Evolutionary conservation across 1,140 invertebrate genomes (phyloP).

Genomic region (Bombus sylvicola): DNA sequence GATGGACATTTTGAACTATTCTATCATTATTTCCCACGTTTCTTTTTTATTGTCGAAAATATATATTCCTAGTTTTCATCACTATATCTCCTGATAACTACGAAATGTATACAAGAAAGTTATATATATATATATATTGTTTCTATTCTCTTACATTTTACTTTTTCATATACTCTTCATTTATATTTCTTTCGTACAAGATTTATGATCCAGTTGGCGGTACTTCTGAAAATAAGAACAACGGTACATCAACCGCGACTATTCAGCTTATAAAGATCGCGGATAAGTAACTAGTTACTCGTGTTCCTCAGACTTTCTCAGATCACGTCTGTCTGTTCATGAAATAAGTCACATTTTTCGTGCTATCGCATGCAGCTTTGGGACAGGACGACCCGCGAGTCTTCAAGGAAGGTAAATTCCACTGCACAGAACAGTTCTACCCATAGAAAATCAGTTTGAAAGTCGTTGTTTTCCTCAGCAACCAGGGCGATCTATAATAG

Average conservation of each 20-base stretch:
- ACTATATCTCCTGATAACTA: no score
- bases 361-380: constrained; percentile 56
- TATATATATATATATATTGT: no score
- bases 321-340: constrained; percentile 1
- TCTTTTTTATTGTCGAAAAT: no score
- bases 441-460: background rate
- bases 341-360: constrained; percentile 35
- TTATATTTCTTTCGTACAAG: no score
- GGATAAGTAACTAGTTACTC: background rate
- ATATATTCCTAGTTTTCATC: no score
- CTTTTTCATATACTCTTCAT: no score
- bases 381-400: constrained; percentile 68
- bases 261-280: background rate
- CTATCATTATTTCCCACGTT: no score
- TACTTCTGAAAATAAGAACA: background rate
- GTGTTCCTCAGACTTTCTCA: background rate
- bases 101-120: no score
- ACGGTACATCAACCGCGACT: background rate
- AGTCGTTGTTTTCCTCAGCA: constrained; percentile 41
- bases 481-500: constrained; percentile 66
- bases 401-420: constrained; percentile 68
- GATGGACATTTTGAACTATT: no score
- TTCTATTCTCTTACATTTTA: no score
- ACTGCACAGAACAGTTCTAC: background rate
- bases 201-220: background rate